Conservation (phyloP, 2,113 vertebrate genomes). For the Thalassarche chlororhynchos region DNA sequence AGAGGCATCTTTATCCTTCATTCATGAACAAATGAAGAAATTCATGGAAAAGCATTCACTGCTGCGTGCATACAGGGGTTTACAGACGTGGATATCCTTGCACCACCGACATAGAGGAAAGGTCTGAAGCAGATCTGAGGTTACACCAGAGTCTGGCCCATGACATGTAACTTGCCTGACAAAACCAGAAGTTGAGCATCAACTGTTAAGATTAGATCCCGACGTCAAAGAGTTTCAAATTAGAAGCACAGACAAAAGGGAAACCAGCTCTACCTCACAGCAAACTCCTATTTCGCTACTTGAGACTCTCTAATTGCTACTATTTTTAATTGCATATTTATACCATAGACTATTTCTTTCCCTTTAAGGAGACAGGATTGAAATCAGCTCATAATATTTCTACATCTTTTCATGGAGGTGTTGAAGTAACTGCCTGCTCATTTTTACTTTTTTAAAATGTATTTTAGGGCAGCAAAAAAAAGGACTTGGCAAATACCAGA, state of each 20-base stretch:
- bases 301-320: not conserved
- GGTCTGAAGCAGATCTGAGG: not conserved
- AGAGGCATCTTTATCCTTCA: not conserved
- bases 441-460: not conserved
- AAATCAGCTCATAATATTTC: not conserved
- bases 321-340: constrained; percentile 39
- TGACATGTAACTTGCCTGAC: not conserved
- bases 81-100: not conserved
- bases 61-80: rapidly evolving
- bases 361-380: not conserved
- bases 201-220: not conserved
- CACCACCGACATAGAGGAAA: not conserved
- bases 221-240: not conserved
- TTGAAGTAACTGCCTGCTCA: not conserved
- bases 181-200: not conserved
- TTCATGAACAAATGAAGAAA: not conserved
- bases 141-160: not conserved
- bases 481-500: not conserved
- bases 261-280: not conserved
- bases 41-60: not conserved
- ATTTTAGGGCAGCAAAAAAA: not conserved
- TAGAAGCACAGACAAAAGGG: not conserved
- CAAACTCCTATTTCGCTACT: not conserved
- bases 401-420: not conserved
- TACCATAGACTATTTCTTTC: not conserved